phyloP scores from a whole-genome alignment of 2,113 vertebrate species.

The Ciconia boyciana region DNA sequence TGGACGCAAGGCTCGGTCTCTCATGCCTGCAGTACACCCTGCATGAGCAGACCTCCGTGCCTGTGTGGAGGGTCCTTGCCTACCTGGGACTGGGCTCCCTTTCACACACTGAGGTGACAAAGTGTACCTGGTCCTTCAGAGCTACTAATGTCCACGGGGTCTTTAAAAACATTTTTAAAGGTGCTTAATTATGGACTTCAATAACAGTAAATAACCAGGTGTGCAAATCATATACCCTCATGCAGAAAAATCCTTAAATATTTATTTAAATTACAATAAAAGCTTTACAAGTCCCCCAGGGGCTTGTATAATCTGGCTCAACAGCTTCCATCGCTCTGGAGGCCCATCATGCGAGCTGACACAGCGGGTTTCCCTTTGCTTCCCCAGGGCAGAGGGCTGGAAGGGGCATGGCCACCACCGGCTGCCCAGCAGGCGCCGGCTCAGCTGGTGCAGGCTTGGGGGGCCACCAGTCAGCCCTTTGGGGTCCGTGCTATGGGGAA shows the following conservation, averaged over 20 bases:
- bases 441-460: background rate
- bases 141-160: background rate
- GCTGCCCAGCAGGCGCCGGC: background rate
- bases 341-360: background rate
- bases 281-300: conserved; percentile 30
- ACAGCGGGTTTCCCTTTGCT: background rate
- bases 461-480: background rate
- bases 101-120: conserved; percentile 12
- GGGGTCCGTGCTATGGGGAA: background rate
- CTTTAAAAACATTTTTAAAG: conserved; percentile 23
- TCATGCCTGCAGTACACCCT: rapidly evolving
- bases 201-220: conserved; percentile 54
- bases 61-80: background rate
- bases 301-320: background rate
- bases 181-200: conserved; percentile 44
- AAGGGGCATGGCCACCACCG: rapidly evolving
- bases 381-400: background rate
- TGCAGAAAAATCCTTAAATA: conserved; percentile 35
- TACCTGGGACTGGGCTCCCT: background rate
- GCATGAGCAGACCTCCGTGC: background rate
- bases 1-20: rapidly evolving
- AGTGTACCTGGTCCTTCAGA: conserved; percentile 4
- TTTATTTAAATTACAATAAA: conserved; percentile 37
- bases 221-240: conserved; percentile 44
- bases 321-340: background rate